Percentiles rank a stretch among this genome's conserved stretches.
phyloP scores from a whole-genome alignment of 2,888 invertebrate genomes.

The Agrilus mali region DNA sequence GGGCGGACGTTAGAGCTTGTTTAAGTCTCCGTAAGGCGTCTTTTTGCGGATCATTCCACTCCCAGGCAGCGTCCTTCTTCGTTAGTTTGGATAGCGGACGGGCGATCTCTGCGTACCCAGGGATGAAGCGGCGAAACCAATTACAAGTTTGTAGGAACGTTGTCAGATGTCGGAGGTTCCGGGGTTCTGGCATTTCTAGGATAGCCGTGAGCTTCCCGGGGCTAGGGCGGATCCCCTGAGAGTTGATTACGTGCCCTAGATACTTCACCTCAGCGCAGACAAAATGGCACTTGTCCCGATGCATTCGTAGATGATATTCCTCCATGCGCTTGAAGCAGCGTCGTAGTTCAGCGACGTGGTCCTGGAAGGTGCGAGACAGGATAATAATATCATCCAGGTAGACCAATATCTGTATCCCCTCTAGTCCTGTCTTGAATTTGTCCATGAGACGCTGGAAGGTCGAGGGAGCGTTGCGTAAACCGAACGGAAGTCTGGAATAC shows the following conservation, averaged over 20 bases:
- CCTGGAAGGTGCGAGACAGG: conserved; percentile 12
- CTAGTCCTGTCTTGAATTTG: too few relatives aligned
- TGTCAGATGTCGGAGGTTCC: conserved; percentile 12
- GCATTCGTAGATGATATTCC: conserved; percentile 11
- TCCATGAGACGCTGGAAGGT: conserved; percentile 18
- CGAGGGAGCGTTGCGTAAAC: conserved; percentile 16
- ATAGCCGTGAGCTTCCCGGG: conserved; percentile 15
- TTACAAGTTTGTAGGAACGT: conserved; percentile 15
- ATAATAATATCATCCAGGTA: conserved; percentile 20
- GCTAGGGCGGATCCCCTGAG: conserved; percentile 11
- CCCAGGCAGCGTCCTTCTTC: too few relatives aligned
- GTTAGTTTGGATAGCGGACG: conserved; percentile 11
- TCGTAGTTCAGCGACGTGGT: conserved; percentile 15
- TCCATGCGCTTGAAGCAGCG: conserved; percentile 10
- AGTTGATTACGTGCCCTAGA: conserved; percentile 10
- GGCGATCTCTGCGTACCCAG: conserved; percentile 10
- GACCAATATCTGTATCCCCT: neutral
- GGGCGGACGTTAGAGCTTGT: conserved; percentile 11
- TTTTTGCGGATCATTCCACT: conserved; percentile 5
- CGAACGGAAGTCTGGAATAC: conserved; percentile 14
- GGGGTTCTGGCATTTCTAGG: conserved; percentile 5
- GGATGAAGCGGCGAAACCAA: conserved; percentile 13
- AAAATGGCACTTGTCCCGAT: conserved; percentile 16
- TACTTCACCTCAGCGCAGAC: neutral
- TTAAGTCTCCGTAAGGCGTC: conserved; percentile 14